These are phyloP conservation scores for Oncorhynchus clarkii DNA, from an alignment of 2,113 vertebrate genomes.

Conservation along the genomic window DNA sequence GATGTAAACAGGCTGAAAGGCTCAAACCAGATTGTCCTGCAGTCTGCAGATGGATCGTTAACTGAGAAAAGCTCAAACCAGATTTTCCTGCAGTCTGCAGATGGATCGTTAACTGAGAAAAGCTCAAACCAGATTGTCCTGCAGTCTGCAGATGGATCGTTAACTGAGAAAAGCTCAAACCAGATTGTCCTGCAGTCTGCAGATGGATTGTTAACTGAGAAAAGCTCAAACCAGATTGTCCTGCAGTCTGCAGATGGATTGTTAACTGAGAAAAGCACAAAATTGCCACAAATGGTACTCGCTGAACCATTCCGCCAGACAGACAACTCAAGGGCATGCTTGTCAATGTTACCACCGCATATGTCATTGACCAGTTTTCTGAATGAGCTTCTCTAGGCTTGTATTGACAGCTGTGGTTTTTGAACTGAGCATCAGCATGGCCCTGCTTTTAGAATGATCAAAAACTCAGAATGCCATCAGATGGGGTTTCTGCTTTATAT, in stretches of 20 bases:
- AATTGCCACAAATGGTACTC: neutral
- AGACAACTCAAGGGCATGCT: neutral
- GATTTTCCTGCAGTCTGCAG: no score
- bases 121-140: no score
- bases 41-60: no score
- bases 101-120: no score
- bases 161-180: no score
- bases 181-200: no score
- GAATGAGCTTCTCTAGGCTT: neutral
- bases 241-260: no score
- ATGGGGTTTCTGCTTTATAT: neutral
- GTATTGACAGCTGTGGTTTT: neutral
- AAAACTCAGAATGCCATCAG: conserved; percentile 1
- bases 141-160: no score
- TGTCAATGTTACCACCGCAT: neutral
- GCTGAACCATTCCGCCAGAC: neutral
- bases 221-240: no score
- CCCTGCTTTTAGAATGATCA: neutral
- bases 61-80: no score
- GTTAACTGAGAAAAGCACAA: neutral
- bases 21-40: neutral
- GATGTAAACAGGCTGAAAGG: neutral
- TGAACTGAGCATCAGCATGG: neutral
- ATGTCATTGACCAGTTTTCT: conserved; percentile 14
- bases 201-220: no score